Evolutionary conservation across 2,113 vertebrate species (phyloP).

Genomic region (Acrocephalus kingi): DNA sequence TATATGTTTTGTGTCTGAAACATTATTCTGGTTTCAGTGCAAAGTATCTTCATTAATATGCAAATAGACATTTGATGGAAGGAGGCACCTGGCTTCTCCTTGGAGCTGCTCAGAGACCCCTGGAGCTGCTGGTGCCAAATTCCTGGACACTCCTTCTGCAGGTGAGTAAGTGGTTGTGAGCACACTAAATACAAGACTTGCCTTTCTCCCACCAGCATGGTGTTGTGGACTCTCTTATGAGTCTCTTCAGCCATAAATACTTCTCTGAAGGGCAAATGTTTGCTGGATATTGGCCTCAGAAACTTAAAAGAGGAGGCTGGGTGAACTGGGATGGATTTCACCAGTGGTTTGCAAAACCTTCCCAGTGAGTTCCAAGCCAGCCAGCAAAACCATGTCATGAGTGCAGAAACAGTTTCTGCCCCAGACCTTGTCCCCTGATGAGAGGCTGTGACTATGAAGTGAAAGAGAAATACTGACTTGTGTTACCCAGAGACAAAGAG

Average conservation of each 20-base stretch:
- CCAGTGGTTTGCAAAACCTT: not conserved
- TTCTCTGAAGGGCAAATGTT: not conserved
- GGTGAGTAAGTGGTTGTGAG: fast-evolving
- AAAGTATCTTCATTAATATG: not conserved
- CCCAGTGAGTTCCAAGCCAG: not conserved
- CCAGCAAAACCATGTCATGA: not conserved
- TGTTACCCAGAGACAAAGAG: fast-evolving
- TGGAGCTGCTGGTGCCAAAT: fast-evolving
- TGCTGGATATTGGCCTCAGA: not conserved
- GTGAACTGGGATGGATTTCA: not conserved
- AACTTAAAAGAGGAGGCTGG: not conserved
- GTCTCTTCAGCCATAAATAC: not conserved
- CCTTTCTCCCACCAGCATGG: not conserved
- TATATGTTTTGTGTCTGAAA: not conserved
- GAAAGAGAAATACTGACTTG: not conserved
- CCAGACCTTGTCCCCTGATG: not conserved
- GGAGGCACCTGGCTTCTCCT: not conserved
- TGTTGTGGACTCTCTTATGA: not conserved
- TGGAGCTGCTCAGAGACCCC: not conserved
- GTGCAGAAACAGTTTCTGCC: not conserved
- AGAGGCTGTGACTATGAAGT: not conserved
- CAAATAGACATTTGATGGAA: not conserved
- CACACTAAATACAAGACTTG: not conserved
- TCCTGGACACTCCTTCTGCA: not conserved
- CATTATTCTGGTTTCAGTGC: not conserved